Evolutionary conservation across 2,113 vertebrate species (phyloP), one percentile per base, ranked within the genome.

Genomic region (Podarcis cretensis): DNA sequence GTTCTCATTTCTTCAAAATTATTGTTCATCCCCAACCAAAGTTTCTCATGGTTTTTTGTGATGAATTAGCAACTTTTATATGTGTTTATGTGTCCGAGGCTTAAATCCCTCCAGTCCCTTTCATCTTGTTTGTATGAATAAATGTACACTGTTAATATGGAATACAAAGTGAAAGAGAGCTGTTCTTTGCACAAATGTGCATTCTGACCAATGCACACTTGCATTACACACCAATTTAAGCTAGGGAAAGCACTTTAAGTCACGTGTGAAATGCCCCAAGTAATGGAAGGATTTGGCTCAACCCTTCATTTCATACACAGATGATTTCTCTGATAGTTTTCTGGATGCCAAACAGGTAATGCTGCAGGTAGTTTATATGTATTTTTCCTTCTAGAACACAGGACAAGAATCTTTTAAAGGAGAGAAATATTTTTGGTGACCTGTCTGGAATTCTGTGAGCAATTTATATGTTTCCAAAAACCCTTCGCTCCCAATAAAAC

Each of bases 381-480:
- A 54, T 20, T 25, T 13, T 48, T 1, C 21, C 66, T 5, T 13
- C 80, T 87, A 54, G 66, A 40, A 73, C 21, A n/a, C 2, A n/a
- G 68, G 6, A 27, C 4, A 73, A 87, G 32, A 5, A 43, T 75
- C 12, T 30, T 30, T 10, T 73, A n/a, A n/a, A 13, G 40, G 21
- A 63, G 25, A 76, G 21, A 83, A 65, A 13, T n/a, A 27, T 37
- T 59, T 65, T 57, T 57, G 48, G 20, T 48, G 89, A 87, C 76
- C 81, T 27, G 23, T 65, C 59, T 89, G 68, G 80, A 40, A 65
- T 89, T 91, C 87, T 59, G 81, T 1, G 77, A 90, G 92, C 85
- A 92, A 91, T 77, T 90, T 92, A 95, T 93, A 54, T 93, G 93
- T 88, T 88, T 87, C 69, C 82, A 87, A 32, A 27, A 94, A 94